Conservation (phyloP, 2,888 invertebrate genomes). For the Leucozona laternaria region DNA sequence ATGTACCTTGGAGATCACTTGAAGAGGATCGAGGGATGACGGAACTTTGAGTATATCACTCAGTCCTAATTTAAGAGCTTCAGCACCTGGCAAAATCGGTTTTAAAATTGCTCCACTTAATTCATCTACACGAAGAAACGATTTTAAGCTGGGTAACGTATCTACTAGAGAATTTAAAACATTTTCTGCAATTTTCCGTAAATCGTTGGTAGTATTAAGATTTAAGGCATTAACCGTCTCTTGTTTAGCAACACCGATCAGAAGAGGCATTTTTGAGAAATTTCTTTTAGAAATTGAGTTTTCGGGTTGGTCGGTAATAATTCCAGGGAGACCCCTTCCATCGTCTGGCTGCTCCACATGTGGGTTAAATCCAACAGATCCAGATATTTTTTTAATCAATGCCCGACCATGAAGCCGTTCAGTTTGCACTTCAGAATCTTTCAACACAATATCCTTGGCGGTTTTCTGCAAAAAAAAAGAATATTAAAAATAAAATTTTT, state of each 20-base stretch:
- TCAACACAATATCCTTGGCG: neutral
- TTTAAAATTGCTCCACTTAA: slow-evolving; percentile 79
- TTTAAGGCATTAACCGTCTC: slow-evolving; percentile 85
- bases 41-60: slow-evolving; percentile 81
- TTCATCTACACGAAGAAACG: slow-evolving; percentile 79
- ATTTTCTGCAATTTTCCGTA: slow-evolving; percentile 80
- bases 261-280: neutral
- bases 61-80: slow-evolving; percentile 78
- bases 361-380: slow-evolving; percentile 85
- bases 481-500: neutral
- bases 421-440: neutral
- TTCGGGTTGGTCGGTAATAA: neutral
- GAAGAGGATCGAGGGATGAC: slow-evolving; percentile 78
- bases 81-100: slow-evolving; percentile 80
- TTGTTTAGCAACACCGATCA: slow-evolving; percentile 89
- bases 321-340: neutral
- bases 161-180: slow-evolving; percentile 80
- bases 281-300: neutral
- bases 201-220: slow-evolving; percentile 78
- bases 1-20: slow-evolving; percentile 81
- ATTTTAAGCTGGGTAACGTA: slow-evolving; percentile 78
- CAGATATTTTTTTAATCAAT: neutral
- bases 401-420: neutral
- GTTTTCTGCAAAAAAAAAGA: slow-evolving; percentile 67
- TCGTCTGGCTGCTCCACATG: slow-evolving; percentile 83